Evolutionary conservation across 1,140 invertebrate genomes (phyloP).

Genomic region (Andricus grossulariae): DNA sequence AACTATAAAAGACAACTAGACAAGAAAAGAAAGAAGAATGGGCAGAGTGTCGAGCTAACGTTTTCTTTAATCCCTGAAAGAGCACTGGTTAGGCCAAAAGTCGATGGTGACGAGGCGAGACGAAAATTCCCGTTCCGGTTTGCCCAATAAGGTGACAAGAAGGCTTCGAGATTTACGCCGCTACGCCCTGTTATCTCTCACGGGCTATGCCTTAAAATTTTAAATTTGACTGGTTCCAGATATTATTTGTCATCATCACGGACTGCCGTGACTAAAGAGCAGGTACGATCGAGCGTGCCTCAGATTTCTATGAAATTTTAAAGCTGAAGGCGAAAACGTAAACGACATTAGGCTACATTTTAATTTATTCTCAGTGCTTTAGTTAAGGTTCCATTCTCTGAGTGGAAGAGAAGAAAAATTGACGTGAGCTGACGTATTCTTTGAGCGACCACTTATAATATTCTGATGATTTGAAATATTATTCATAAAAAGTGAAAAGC

Average conservation of each 20-base stretch:
- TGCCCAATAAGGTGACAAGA: slow-evolving; percentile 32
- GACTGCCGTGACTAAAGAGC: slow-evolving; percentile 31
- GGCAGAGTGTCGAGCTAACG: slow-evolving; percentile 3
- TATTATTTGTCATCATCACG: slow-evolving; percentile 48
- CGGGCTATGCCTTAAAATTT: not conserved
- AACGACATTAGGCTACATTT: no score
- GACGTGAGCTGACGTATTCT: no score
- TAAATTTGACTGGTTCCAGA: slow-evolving; percentile 45
- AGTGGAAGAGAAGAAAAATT: no score
- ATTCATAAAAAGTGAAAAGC: no score
- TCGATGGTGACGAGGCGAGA: not conserved
- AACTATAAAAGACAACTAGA: not conserved
- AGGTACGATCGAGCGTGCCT: no score
- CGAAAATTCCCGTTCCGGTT: slow-evolving; percentile 29
- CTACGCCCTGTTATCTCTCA: slow-evolving; percentile 38
- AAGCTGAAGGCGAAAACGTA: no score
- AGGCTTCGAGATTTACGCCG: slow-evolving; percentile 44
- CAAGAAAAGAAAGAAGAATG: not conserved
- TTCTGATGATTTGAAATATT: no score
- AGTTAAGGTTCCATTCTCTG: no score
- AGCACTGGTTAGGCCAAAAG: not conserved
- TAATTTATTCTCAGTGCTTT: no score
- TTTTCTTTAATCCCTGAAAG: slow-evolving; percentile 33
- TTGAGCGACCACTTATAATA: no score
- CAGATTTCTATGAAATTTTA: no score